phyloP scores from a whole-genome alignment of 2,113 vertebrate genomes.

The Propithecus coquereli region DNA sequence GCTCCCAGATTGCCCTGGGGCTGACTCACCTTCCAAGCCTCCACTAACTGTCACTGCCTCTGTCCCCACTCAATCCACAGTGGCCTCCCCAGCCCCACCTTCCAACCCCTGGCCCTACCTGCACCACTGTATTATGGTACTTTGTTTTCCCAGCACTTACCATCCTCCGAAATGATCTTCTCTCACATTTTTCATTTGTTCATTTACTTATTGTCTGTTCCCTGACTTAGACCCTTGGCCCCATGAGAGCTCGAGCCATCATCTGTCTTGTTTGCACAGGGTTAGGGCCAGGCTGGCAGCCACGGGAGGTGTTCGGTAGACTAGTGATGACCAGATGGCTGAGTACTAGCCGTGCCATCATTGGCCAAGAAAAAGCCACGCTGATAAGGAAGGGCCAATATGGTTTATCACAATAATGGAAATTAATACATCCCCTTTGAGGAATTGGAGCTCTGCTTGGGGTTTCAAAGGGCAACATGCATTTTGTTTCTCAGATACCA shows the following conservation, averaged over 20 bases:
- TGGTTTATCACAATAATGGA: not conserved
- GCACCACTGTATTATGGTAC: rapidly evolving
- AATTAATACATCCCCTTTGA: not conserved
- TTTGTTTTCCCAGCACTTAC: not conserved
- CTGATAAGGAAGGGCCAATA: not conserved
- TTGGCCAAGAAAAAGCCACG: not conserved
- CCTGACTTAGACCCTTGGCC: not conserved
- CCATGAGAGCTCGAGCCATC: no score
- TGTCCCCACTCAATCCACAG: not conserved
- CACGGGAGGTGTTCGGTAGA: rapidly evolving
- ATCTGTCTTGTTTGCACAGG: rapidly evolving
- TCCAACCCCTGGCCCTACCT: not conserved
- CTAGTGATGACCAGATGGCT: not conserved
- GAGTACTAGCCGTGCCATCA: rapidly evolving
- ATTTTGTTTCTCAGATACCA: conserved; percentile 81
- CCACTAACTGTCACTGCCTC: not conserved
- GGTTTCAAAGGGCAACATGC: rapidly evolving
- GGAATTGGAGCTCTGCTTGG: not conserved
- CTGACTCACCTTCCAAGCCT: not conserved
- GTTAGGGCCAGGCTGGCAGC: not conserved
- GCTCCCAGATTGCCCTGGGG: not conserved
- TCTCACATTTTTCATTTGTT: no score
- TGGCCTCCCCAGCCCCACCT: not conserved
- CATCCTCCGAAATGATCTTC: not conserved
- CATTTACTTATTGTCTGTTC: not conserved